Evolutionary conservation across 2,797 vertebrate species (phyloP).

Genomic region (Huso huso): DNA sequence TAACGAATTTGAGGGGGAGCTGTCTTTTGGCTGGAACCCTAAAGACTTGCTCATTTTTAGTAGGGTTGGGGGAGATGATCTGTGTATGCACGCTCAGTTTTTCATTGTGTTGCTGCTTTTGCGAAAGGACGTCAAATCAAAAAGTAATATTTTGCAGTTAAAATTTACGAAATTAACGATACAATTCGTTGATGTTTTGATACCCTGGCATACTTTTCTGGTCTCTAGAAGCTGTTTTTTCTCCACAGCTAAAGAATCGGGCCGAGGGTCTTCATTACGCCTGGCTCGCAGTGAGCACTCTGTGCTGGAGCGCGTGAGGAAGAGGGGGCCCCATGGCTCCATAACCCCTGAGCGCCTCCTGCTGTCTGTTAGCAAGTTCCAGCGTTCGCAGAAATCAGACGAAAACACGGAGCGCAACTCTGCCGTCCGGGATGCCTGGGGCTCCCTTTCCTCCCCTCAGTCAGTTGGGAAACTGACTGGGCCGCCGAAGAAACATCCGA

Average conservation of each 20-base stretch:
- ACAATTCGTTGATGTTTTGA: too few species aligned
- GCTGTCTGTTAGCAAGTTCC: slow-evolving; percentile 46
- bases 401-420: slow-evolving; percentile 29
- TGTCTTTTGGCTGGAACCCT: too few species aligned
- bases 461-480: neutral
- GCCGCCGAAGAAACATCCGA: neutral
- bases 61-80: too few species aligned
- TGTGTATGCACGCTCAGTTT: too few species aligned
- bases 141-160: too few species aligned
- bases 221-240: neutral
- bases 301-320: slow-evolving; percentile 29
- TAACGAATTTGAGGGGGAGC: too few species aligned
- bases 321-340: slow-evolving; percentile 28
- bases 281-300: slow-evolving; percentile 36
- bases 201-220: neutral
- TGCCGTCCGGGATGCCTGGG: slow-evolving; percentile 42
- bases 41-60: too few species aligned
- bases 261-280: slow-evolving; percentile 3
- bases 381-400: slow-evolving; percentile 32
- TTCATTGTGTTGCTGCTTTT: too few species aligned
- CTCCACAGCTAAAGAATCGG: slow-evolving; percentile 18
- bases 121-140: too few species aligned
- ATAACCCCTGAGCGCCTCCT: slow-evolving; percentile 46
- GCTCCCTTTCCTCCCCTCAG: slow-evolving; percentile 14
- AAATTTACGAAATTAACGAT: too few species aligned